phyloP scores from a whole-genome alignment of 2,888 invertebrate species.

The Geophilus truncorum region DNA sequence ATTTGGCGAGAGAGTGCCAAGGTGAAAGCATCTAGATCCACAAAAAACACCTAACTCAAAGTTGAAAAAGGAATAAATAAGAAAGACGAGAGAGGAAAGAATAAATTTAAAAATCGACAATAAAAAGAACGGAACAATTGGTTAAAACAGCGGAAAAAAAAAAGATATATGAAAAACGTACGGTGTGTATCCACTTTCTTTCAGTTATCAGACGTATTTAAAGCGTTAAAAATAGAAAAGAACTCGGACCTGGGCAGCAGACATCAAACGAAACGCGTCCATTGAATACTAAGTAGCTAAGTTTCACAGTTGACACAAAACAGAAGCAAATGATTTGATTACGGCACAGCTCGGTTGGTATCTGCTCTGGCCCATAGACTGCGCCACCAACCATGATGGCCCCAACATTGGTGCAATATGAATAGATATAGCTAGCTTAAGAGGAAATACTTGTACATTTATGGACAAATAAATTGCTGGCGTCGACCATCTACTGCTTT shows the following conservation, averaged over 20 bases:
- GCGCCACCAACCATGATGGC: conserved; percentile 5
- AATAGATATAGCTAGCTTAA: conserved; percentile 16
- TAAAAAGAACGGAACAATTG: no score
- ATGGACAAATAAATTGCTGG: neutral
- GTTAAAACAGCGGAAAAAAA: no score
- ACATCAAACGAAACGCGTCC: neutral
- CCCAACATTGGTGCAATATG: conserved; percentile 13
- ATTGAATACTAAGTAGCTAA: conserved; percentile 3
- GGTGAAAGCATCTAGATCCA: conserved; percentile 2
- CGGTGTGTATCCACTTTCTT: neutral
- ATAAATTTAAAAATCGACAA: no score
- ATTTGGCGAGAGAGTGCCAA: conserved; percentile 15
- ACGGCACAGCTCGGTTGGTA: neutral
- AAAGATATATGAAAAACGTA: no score
- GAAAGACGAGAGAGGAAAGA: no score
- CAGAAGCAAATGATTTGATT: conserved; percentile 15
- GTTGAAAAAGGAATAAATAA: neutral
- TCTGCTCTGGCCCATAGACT: neutral
- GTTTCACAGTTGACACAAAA: conserved; percentile 7
- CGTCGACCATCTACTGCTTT: conserved; percentile 2
- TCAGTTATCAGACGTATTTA: neutral
- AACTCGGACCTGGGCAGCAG: neutral
- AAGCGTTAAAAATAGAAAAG: neutral
- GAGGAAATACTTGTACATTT: neutral
- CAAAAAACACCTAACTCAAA: neutral